A percentile compares a stretch with the other conserved stretches of the same genome.
Conservation (phyloP, 2,888 invertebrate genomes). For the Phalera bucephala region DNA sequence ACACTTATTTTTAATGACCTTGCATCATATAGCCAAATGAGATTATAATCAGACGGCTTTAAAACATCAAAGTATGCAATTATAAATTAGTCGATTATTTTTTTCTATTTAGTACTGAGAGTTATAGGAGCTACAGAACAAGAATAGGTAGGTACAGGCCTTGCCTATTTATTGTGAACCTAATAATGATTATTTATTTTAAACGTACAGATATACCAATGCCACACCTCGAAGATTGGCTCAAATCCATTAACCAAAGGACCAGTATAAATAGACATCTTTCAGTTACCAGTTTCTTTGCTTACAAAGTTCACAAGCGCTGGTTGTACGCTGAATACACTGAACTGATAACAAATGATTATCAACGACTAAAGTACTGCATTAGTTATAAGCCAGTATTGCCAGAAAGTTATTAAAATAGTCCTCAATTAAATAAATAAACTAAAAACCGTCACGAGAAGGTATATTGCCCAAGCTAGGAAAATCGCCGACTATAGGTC, state of each 20-base stretch:
- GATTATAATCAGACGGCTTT: too few species aligned
- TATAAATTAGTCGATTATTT: too few species aligned
- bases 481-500: too few species aligned
- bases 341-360: not conserved
- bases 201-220: not conserved
- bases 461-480: too few species aligned
- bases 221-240: constrained; percentile 18
- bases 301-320: not conserved
- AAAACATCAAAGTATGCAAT: too few species aligned
- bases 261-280: constrained; percentile 3
- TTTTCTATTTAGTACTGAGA: too few species aligned
- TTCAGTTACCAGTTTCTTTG: not conserved
- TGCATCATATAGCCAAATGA: too few species aligned
- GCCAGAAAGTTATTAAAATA: constrained; percentile 5
- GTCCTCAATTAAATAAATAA: too few species aligned
- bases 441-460: too few species aligned
- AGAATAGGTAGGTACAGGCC: too few species aligned
- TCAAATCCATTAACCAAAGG: constrained; percentile 2
- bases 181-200: not conserved
- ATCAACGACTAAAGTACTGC: constrained; percentile 23
- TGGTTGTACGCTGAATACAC: constrained; percentile 2
- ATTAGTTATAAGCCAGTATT: constrained; percentile 26
- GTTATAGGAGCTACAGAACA: too few species aligned
- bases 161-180: not conserved
- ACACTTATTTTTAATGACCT: too few species aligned